Evolutionary conservation across 2,888 invertebrate genomes (phyloP).

Genomic region (Serrognathus titanus): DNA sequence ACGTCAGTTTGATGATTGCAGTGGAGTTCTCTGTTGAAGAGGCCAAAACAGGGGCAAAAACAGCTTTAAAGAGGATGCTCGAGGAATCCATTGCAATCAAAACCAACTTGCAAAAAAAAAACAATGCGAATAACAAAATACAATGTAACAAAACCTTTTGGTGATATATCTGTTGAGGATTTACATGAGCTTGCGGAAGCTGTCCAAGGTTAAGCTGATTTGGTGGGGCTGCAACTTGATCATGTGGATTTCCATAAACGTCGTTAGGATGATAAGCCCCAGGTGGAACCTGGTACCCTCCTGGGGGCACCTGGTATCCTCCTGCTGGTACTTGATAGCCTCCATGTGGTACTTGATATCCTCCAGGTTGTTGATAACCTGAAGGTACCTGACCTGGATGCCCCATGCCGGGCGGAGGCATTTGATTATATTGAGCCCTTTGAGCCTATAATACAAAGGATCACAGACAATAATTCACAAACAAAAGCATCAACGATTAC

Average conservation of each 20-base stretch:
- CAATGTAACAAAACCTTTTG: slow-evolving; percentile 24
- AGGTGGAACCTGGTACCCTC: slow-evolving; percentile 12
- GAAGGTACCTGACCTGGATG: slow-evolving; percentile 15
- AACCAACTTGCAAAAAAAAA: no score
- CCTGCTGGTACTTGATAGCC: slow-evolving; percentile 14
- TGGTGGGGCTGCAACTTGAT: slow-evolving; percentile 15
- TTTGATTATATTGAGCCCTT: not conserved
- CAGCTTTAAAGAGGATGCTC: no score
- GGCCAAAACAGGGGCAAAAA: no score
- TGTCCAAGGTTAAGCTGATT: slow-evolving; percentile 17
- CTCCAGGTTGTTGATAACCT: slow-evolving; percentile 18
- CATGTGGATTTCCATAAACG: not conserved
- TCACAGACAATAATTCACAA: not conserved
- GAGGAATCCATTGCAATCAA: no score
- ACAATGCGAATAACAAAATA: slow-evolving; percentile 10
- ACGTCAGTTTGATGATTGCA: no score
- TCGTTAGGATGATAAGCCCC: not conserved
- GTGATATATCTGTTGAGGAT: slow-evolving; percentile 26
- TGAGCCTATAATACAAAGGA: slow-evolving; percentile 1
- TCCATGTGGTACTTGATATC: slow-evolving; percentile 10
- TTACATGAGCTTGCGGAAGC: slow-evolving; percentile 21
- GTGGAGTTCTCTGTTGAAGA: no score
- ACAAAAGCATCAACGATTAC: no score
- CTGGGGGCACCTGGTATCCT: slow-evolving; percentile 14
- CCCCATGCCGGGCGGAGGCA: slow-evolving; percentile 13